Evolutionary conservation across 2,113 vertebrate genomes (phyloP), one percentile per base, ranked within the genome.

Genomic region (Carassius gibelio): DNA sequence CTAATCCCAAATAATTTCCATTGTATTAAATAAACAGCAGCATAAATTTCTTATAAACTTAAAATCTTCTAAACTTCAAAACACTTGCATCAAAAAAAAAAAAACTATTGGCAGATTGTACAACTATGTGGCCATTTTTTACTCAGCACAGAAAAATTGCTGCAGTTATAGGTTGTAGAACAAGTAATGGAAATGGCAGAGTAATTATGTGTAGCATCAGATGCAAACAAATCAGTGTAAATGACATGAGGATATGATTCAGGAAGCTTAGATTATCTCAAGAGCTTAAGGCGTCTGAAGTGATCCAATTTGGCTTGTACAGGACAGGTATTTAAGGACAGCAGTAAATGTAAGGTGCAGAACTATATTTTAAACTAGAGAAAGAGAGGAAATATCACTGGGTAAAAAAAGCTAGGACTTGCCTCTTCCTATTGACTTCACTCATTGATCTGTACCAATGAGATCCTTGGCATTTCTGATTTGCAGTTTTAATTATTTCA

Each of bases 401-500:
- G 84, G 87, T 75, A 84, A 19, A 75, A 30, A 82, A 85, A 15
- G 82, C 36, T 48, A 84, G 57, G 82, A 81, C 21, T 34, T 85
- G 68, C 75, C 78, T 21, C 71, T 85, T 82, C 83, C 61, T 23
- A 17, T 83, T 72, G 71, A 88, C 15, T 83, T 68, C 84, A 76
- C 45, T 72, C 83, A 91, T 84, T 83, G 85, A 89, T 88, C 68
- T 69, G 61, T 62, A 80, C 72, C 45, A 76, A 57, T 87, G 59
- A 85, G 90, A 83, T 81, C 83, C 17, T 21, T 87, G 88, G 77
- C 55, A 75, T 78, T 81, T 68, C 30, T 75, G 86, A 89, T 89
- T 89, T 87, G 76, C 81, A 74, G 84, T 89, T 90, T 85, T 89
- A 86, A 90, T 93, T 87, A 88, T 89, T 87, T 82, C 66, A 83